Conservation (phyloP, 1,140 invertebrate species). For the Muscidifurax raptorellus region DNA sequence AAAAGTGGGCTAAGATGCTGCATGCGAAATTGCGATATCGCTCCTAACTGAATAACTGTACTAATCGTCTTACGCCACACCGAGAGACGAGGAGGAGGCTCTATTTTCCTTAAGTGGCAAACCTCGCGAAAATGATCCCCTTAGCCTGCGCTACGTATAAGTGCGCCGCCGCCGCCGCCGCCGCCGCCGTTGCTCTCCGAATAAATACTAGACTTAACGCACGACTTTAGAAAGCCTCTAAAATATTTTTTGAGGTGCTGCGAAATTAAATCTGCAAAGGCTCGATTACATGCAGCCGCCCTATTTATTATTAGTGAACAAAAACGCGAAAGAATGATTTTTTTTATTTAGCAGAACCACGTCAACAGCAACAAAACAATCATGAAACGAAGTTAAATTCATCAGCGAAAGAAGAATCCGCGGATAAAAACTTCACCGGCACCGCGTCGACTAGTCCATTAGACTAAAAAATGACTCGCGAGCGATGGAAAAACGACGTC, state of each 20-base stretch:
- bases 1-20: conserved; percentile 27
- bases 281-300: background rate
- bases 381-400: background rate
- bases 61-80: conserved; percentile 45
- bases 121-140: conserved; percentile 40
- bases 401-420: background rate
- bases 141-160: conserved; percentile 16
- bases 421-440: background rate
- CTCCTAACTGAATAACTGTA: conserved; percentile 44
- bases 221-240: background rate
- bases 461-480: background rate
- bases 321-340: too few relatives aligned
- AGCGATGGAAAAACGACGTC: background rate
- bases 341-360: too few relatives aligned
- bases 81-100: background rate
- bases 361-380: background rate
- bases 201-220: conserved; percentile 14
- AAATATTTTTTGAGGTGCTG: background rate
- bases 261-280: background rate
- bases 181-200: background rate
- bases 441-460: conserved; percentile 1
- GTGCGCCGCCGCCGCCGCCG: background rate
- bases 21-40: conserved; percentile 44
- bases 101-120: conserved; percentile 47
- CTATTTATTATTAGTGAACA: background rate